These are phyloP conservation scores for Botia kubotai DNA, from an alignment of 2,797 vertebrate species.

Conservation along the genomic window DNA sequence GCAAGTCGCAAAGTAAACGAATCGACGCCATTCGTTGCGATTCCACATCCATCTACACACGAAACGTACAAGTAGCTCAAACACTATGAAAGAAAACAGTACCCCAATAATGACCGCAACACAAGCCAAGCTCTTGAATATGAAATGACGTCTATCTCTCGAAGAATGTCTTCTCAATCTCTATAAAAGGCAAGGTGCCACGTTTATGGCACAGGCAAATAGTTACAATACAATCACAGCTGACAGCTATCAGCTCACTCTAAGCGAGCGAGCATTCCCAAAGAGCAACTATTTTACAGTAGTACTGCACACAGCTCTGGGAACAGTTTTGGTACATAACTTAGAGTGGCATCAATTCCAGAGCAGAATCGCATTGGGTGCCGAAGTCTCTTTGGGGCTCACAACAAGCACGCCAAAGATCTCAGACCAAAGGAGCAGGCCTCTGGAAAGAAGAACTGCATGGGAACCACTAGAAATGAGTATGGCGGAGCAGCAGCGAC, in stretches of 20 bases:
- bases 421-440: conserved; percentile 46
- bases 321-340: conserved; percentile 61
- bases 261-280: conserved; percentile 45
- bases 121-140: conserved; percentile 51
- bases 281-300: conserved; percentile 56
- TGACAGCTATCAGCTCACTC: conserved; percentile 58
- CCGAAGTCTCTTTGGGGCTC: conserved; percentile 43
- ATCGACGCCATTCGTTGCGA: conserved; percentile 64
- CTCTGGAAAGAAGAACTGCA: conserved; percentile 46
- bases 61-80: conserved; percentile 55
- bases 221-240: conserved; percentile 63
- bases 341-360: conserved; percentile 45
- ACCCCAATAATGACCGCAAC: conserved; percentile 49
- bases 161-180: conserved; percentile 59
- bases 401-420: conserved; percentile 25
- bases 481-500: conserved; percentile 38
- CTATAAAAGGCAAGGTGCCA: conserved; percentile 62
- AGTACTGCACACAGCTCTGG: conserved; percentile 58
- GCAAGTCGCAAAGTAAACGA: conserved; percentile 62
- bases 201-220: conserved; percentile 56
- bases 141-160: conserved; percentile 54
- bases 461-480: conserved; percentile 30
- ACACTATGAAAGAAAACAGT: conserved; percentile 59
- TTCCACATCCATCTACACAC: conserved; percentile 64
- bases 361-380: conserved; percentile 41